These are phyloP conservation scores for Apostichopus japonicus DNA, from an alignment of 35 echinoderm and acorn worm genomes.

Conservation along the genomic window DNA sequence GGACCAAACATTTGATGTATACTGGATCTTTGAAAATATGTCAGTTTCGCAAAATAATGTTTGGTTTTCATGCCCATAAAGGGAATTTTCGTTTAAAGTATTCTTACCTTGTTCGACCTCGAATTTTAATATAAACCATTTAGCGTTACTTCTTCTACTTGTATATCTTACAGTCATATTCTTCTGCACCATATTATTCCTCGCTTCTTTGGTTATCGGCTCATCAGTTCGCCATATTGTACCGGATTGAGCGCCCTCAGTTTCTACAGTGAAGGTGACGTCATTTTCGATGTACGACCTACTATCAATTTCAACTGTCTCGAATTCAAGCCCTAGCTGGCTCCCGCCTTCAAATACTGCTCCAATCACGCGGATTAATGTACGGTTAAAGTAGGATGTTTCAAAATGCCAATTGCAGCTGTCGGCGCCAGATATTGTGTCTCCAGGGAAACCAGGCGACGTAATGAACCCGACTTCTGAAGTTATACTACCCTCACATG, in stretches of 20 bases:
- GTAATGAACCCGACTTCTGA: constrained; percentile 3
- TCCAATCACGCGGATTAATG: constrained; percentile 15
- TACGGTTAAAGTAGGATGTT: constrained; percentile 24
- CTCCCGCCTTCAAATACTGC: neutral
- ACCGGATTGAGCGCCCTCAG: neutral
- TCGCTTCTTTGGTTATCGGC: neutral
- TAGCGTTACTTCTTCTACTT: neutral
- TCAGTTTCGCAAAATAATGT: too few species aligned
- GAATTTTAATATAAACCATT: constrained; percentile 16
- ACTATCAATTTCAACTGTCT: neutral
- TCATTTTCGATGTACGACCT: neutral
- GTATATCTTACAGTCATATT: constrained; percentile 2
- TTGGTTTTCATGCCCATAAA: too few species aligned
- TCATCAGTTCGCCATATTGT: neutral
- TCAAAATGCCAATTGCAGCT: constrained; percentile 2
- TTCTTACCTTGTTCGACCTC: constrained; percentile 3
- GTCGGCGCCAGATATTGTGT: neutral
- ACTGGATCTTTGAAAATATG: too few species aligned
- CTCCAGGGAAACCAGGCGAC: constrained; percentile 35
- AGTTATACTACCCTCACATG: neutral
- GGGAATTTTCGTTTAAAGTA: too few species aligned
- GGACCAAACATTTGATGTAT: too few species aligned
- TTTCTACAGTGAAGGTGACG: neutral
- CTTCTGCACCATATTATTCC: neutral
- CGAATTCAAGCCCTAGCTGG: neutral